Evolutionary conservation across 2,113 vertebrate genomes (phyloP).

Genomic region (Malurus melanocephalus): DNA sequence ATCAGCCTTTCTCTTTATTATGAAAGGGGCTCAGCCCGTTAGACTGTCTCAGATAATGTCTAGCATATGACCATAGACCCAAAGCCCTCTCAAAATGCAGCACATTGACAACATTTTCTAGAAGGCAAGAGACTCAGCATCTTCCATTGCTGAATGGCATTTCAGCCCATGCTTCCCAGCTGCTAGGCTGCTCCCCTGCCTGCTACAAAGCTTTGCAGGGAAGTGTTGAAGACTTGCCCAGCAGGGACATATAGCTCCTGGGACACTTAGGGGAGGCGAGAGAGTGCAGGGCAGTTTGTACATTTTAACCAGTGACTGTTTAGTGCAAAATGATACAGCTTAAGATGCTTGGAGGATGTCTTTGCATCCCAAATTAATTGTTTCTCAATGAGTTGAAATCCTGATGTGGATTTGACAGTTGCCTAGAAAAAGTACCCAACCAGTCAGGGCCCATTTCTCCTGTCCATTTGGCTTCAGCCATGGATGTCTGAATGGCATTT

Average conservation of each 20-base stretch:
- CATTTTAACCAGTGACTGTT: not conserved
- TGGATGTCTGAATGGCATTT: not conserved
- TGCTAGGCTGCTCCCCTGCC: not conserved
- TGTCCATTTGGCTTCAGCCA: not conserved
- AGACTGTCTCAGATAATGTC: not conserved
- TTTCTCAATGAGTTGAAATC: not conserved
- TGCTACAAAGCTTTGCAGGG: not conserved
- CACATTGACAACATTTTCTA: not conserved
- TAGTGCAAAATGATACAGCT: not conserved
- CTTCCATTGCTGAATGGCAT: not conserved
- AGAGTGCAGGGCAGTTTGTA: not conserved
- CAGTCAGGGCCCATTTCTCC: not conserved
- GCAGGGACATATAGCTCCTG: not conserved
- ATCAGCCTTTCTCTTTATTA: not conserved
- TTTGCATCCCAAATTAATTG: not conserved
- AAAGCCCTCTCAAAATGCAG: not conserved
- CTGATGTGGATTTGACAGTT: not conserved
- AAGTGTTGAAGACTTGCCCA: not conserved
- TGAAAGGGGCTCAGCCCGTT: not conserved
- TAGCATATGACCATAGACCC: not conserved
- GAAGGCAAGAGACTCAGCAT: not conserved
- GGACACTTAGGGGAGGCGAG: not conserved
- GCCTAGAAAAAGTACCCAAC: not conserved
- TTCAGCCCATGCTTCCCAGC: not conserved
- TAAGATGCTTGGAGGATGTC: not conserved